Evolutionary conservation across 2,113 vertebrate species (phyloP), one percentile per base, ranked within the genome.

Genomic region (Gadus chalcogrammus): DNA sequence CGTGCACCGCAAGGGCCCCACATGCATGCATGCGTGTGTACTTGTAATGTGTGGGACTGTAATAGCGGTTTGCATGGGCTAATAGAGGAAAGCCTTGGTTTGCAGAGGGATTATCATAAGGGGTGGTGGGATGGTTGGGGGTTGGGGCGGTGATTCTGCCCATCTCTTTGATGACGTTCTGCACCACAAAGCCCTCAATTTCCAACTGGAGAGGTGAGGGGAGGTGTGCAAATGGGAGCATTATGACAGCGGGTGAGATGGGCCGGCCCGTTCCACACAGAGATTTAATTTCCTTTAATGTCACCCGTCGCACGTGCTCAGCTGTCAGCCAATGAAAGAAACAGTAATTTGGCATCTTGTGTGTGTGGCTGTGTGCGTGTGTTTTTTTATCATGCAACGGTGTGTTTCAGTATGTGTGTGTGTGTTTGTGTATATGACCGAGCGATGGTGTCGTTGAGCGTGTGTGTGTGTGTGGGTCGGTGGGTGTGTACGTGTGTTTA

Each of bases 211-310:
- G 79, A 87, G 89, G 89, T 86, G 88, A 28, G 20, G 73, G 81
- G 83, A 80, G 81, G 76, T 82, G 81, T 72, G 77, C 84, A 79
- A 85, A 83, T 48, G 76, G 76, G 75, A 82, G 84, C 72, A 61
- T 87, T 78, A 77, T 84, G 87, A 89, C 77, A 67, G 78, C 79
- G 84, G 85, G 84, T 82, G 85, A 84, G 78, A 78, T 65, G 74
- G 83, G 85, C 69, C 35, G 84, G 75, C 69, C 73, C 82, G 62
- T 81, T 88, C 83, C 76, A 56, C 48, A 5, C 79, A 74, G 74
- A 87, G 85, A 89, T 85, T 85, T 84, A 70, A 86, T 85, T 86
- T 86, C 77, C 82, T 84, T 83, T 86, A 87, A 86, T 87, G 84
- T 86, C 82, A 79, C 79, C 80, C 73, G 68, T 70, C 61, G 67